A percentile compares a stretch with the other conserved stretches of the same genome.
Evolutionary conservation across 2,797 vertebrate species (phyloP).

Genomic region (Adelosebastes latens): DNA sequence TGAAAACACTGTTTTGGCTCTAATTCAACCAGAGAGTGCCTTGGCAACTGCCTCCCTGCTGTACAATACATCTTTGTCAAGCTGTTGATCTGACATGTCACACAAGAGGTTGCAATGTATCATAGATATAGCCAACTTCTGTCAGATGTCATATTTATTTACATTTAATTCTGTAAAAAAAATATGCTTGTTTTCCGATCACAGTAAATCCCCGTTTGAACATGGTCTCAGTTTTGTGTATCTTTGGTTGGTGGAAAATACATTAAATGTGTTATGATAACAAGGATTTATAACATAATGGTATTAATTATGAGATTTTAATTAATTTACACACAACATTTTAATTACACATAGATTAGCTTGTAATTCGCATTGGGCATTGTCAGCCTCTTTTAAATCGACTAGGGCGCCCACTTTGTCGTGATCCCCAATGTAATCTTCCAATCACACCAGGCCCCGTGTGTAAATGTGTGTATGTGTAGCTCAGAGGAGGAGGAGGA

Average conservation of each 20-base stretch:
- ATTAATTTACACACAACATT: constrained; percentile 53
- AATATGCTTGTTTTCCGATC: not conserved
- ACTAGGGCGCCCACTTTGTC: constrained; percentile 13
- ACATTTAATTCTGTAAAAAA: not conserved
- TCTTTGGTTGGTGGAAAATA: not conserved
- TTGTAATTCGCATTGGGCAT: constrained; percentile 38
- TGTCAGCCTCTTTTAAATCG: constrained; percentile 42
- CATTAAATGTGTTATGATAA: constrained; percentile 25
- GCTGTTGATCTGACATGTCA: not conserved
- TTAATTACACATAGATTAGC: constrained; percentile 50
- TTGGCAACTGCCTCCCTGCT: not conserved
- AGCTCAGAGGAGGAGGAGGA: constrained; percentile 38
- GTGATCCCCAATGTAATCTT: constrained; percentile 47
- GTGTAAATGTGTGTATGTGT: constrained; percentile 23
- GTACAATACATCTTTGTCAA: not conserved
- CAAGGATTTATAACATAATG: constrained; percentile 26
- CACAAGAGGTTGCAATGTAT: not conserved
- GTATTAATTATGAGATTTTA: constrained; percentile 55
- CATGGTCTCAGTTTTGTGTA: not conserved
- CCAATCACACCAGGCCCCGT: constrained; percentile 44
- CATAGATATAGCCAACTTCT: not conserved
- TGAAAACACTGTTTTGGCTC: not conserved
- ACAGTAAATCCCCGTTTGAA: not conserved
- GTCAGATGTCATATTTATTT: not conserved
- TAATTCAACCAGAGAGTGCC: not conserved